Base-by-base conservation (phyloP, 30 jellyfish, hydroid and myxozoan genomes). In the Sanderia malayensis region DNA sequence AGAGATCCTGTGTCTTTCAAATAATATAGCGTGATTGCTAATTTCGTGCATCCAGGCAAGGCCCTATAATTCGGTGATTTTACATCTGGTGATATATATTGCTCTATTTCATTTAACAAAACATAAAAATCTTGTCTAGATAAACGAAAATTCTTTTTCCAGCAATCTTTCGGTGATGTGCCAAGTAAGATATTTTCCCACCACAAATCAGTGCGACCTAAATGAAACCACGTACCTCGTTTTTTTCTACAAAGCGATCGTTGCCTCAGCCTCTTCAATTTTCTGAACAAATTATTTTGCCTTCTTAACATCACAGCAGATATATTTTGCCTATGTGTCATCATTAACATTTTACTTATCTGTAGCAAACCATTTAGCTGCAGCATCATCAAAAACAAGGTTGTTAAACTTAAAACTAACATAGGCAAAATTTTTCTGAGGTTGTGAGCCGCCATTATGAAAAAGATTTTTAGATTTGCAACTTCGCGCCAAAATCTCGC, bases 31-130 rank as follows among this genome's bases (percentile, higher is more conserved):
- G 71, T 58, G 41, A 81, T 26, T 27, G 94, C 87, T 11, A 70
- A 70, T 52, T 67, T 68, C 71, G 70, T 81, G 63, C 70, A 87
- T 70, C 81, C 44, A 45, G 46, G 11, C 34, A 81, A 60, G 30
- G 88, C 80, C 13, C 76, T 22, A 58, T 53, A 62, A 44, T 70
- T 81, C 18, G 94, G 94, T 49, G 94, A 81, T 79, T 23, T 20
- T 21, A 28, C 44, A 44, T 47, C 58, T 62, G 85, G 89, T 27
- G 83, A 13, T 37, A 70, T 70, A 47, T 31, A 81, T 22, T 46
- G 70, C 26, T 64, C 10, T 24, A 68, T 13, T 33, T 69, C 81
- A 27, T 37, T 37, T 17, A 72, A 73, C 30, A 68, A 44, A 47
- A 24, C 33, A 17, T 15, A 33, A 45, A 79, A 70, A 20, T 81